These are phyloP conservation scores for Conistra vaccinii DNA, from an alignment of 2,888 invertebrate species.

Conservation along the genomic window DNA sequence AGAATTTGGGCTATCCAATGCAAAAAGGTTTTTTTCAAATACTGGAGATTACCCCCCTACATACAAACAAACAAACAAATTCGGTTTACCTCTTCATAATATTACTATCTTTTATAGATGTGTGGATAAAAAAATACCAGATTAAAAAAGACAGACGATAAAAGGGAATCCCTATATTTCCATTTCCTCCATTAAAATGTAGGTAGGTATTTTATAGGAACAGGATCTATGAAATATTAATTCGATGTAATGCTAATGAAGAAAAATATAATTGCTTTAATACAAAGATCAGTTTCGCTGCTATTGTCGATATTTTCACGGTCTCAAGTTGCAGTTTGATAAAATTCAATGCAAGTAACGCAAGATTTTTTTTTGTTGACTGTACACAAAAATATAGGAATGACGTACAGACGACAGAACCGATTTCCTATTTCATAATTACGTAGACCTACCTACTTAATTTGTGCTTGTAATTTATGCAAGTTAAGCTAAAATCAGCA, in stretches of 20 bases:
- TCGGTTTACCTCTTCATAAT: too few species aligned
- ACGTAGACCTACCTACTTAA: not conserved
- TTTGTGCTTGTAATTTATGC: not conserved
- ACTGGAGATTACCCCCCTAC: too few species aligned
- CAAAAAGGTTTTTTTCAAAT: too few species aligned
- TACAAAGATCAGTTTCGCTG: not conserved
- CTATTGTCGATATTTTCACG: constrained; percentile 11
- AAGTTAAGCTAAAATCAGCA: constrained; percentile 2
- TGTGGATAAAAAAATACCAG: too few species aligned
- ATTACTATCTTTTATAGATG: too few species aligned
- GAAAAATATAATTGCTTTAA: too few species aligned
- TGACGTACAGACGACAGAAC: not conserved
- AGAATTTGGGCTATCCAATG: too few species aligned
- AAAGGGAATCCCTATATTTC: too few species aligned
- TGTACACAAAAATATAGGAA: not conserved
- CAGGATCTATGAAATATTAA: not conserved
- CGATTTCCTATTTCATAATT: not conserved
- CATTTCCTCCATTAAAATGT: too few species aligned
- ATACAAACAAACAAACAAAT: too few species aligned
- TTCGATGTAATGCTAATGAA: not conserved
- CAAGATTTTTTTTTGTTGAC: not conserved
- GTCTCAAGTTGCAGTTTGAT: not conserved
- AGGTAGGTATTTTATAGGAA: too few species aligned
- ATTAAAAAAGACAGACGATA: too few species aligned
- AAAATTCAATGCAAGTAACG: not conserved